Base-by-base conservation (phyloP, 1,140 invertebrate species). In the Hycleus phaleratus region DNA sequence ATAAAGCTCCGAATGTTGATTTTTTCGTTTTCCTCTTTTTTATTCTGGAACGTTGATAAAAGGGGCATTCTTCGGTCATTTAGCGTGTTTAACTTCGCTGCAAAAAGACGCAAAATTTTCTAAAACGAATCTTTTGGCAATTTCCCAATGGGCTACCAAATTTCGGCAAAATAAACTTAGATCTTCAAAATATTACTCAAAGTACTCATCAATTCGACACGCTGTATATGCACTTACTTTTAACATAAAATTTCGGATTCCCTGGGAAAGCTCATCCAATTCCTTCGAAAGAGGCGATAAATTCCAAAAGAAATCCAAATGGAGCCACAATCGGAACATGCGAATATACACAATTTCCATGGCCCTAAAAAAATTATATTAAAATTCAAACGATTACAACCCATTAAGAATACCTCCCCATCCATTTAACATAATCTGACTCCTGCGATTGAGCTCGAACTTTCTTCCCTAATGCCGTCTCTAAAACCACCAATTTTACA, bases 381-480 rank as follows among this genome's bases (percentile, higher is more conserved):
- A 26, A 45, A 9, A 44, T 1, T 45, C 9, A 2, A 45, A 45
- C 11, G 6, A 10, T 47, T 18, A 18, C 18, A 18, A 18, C 18
- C 18, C 18, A 50, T 18, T 40, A 49, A 4, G 1, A 38, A 38
- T 51, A 61, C 60, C 51, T 49, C 5, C 46, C 47, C 2, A 39
- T 38, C 40, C 46, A 49, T 38, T 53, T 48, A 2, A 61, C 32
- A 32, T 51, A 61, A 12, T 57, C 42, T n/a, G 39, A 43, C 18
- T 58, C 26, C 9, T 46, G 24, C 3, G 47, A 53, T 51, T 58
- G 56, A 7, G 54, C 54, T 2, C 55, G 46, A 3, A 60, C 55
- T 39, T 50, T 56, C 6, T 54, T 49, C 4, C 62, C 62, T 55
- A 63, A 58, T 2, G 50, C 56, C 12, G 59, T 53, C 52, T 62